Evolutionary conservation across 2,888 invertebrate species (phyloP).

Genomic region (Torymus tubicola): DNA sequence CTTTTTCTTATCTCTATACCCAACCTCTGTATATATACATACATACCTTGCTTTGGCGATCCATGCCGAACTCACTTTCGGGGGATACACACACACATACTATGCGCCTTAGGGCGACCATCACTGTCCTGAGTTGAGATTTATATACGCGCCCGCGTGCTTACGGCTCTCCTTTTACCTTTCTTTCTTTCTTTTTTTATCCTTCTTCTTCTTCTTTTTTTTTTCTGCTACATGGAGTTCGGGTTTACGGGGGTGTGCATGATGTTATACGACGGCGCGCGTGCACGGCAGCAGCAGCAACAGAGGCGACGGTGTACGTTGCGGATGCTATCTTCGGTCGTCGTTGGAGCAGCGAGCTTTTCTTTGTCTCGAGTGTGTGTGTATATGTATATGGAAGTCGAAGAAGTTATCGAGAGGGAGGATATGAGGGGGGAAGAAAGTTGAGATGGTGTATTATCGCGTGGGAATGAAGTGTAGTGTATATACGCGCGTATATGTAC

Average conservation of each 20-base stretch:
- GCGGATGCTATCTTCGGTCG: background rate
- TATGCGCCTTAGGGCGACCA: conserved; percentile 57
- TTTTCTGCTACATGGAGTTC: background rate
- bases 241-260: conserved; percentile 54
- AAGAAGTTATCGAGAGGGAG: no score
- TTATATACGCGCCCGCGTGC: conserved; percentile 62
- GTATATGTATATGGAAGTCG: no score
- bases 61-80: no score
- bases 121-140: conserved; percentile 70
- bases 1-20: background rate
- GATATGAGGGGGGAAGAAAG: no score
- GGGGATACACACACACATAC: no score
- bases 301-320: background rate
- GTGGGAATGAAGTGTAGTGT: no score
- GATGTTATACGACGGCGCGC: conserved; percentile 24
- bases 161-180: background rate
- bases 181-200: background rate
- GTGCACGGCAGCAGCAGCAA: background rate
- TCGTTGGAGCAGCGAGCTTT: background rate
- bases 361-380: conserved; percentile 2
- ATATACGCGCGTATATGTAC: no score
- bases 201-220: conserved; percentile 14
- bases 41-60: no score
- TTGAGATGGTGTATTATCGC: no score
- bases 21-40: no score